phyloP scores from a whole-genome alignment of 1,140 invertebrate species.

The Adelges cooleyi region DNA sequence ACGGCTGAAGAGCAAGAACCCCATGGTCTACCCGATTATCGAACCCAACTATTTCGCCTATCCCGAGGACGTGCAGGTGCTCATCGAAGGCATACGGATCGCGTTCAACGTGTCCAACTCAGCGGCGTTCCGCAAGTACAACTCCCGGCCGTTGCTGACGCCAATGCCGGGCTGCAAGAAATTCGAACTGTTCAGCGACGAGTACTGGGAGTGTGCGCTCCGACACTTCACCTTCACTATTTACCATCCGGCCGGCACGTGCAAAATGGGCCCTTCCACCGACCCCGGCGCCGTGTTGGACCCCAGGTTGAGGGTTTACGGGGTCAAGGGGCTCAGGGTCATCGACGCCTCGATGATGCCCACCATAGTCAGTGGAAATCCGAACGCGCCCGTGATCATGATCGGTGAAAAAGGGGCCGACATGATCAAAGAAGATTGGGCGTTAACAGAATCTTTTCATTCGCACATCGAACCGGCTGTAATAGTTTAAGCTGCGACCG shows the following conservation, averaged over 20 bases:
- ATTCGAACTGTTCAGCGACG: conserved; percentile 58
- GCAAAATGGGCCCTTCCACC: conserved; percentile 69
- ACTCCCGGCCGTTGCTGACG: conserved; percentile 61
- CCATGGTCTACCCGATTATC: conserved; percentile 69
- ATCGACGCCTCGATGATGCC: conserved; percentile 72
- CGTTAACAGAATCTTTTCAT: too few species aligned
- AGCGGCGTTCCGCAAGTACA: conserved; percentile 64
- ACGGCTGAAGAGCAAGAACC: conserved; percentile 63
- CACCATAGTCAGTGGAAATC: conserved; percentile 65
- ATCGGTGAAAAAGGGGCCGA: conserved; percentile 69
- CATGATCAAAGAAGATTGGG: conserved; percentile 59
- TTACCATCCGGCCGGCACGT: conserved; percentile 73
- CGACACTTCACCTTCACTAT: conserved; percentile 74
- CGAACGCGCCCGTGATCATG: conserved; percentile 65
- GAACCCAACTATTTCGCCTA: conserved; percentile 83
- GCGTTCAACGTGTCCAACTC: conserved; percentile 67
- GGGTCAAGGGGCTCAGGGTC: conserved; percentile 57
- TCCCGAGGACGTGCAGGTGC: conserved; percentile 57
- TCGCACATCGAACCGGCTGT: neutral
- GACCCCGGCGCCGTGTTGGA: conserved; percentile 73
- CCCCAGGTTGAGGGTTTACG: conserved; percentile 58
- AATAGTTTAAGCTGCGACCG: neutral
- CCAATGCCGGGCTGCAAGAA: conserved; percentile 66
- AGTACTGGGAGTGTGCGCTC: conserved; percentile 74
- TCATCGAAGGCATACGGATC: conserved; percentile 71